A percentile compares a stretch with the other conserved stretches of the same genome.
Evolutionary conservation across 2,888 invertebrate genomes (phyloP).

Genomic region (Trichogramma dendrolimi): DNA sequence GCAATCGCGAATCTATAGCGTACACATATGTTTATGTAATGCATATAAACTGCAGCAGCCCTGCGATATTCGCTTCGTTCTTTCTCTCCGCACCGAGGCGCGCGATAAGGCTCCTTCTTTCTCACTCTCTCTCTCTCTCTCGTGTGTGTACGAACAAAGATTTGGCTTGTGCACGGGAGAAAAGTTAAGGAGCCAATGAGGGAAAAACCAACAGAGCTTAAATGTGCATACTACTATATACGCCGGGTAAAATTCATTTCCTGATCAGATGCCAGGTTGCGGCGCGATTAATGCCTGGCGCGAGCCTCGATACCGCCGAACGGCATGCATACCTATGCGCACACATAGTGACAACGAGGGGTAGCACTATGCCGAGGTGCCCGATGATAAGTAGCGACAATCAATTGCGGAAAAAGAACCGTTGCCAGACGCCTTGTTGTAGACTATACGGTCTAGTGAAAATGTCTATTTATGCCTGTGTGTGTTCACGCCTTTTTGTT

Average conservation of each 20-base stretch:
- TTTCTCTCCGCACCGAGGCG: not conserved
- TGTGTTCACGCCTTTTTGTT: too few relatives aligned
- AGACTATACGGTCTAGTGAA: too few relatives aligned
- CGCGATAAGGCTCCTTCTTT: not conserved
- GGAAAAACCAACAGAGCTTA: not conserved
- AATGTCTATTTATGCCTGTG: too few relatives aligned
- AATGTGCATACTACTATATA: slow-evolving; percentile 7
- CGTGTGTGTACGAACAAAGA: not conserved
- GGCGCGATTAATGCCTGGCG: not conserved
- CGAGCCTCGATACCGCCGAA: not conserved
- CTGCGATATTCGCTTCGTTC: too few relatives aligned
- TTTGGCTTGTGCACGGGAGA: not conserved
- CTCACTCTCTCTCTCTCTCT: not conserved
- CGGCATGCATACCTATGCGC: not conserved
- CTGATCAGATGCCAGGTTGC: slow-evolving; percentile 22
- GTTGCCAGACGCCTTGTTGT: too few relatives aligned
- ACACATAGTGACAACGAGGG: slow-evolving; percentile 3
- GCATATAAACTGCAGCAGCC: too few relatives aligned
- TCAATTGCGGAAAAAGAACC: too few relatives aligned
- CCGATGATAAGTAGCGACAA: too few relatives aligned
- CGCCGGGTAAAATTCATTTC: slow-evolving; percentile 24
- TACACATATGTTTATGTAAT: too few relatives aligned
- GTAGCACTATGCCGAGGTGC: not conserved
- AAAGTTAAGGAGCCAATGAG: not conserved
- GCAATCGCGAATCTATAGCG: too few relatives aligned